phyloP scores from a whole-genome alignment of 2,113 vertebrate species.

The Prunella himalayana region DNA sequence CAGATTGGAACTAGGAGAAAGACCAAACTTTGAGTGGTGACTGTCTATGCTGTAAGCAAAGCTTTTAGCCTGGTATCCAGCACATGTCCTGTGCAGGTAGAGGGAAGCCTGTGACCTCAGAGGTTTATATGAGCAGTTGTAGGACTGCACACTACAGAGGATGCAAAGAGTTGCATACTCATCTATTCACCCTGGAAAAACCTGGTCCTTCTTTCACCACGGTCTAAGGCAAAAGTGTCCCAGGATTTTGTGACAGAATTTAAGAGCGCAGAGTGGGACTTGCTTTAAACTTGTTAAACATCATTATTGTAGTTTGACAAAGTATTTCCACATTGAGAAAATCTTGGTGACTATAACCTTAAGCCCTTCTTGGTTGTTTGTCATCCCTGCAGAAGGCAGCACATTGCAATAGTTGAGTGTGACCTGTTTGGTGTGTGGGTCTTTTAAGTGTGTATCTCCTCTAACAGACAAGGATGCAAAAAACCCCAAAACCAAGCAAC shows the following conservation, averaged over 20 bases:
- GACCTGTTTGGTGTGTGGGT: background rate
- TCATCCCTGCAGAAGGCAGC: background rate
- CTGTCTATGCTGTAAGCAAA: background rate
- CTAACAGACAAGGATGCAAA: background rate
- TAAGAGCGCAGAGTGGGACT: background rate
- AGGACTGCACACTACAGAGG: background rate
- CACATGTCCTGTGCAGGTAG: rapidly evolving
- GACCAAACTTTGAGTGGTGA: background rate
- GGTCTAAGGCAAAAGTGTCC: background rate
- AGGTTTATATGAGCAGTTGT: background rate
- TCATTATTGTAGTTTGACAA: background rate
- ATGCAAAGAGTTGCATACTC: background rate
- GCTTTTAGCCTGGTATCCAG: background rate
- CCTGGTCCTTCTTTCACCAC: background rate
- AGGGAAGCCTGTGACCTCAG: background rate
- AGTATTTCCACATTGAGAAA: background rate
- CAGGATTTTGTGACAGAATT: background rate
- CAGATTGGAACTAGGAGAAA: background rate
- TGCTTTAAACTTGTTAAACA: background rate
- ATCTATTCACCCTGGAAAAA: background rate
- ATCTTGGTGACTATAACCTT: background rate
- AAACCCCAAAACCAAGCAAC: background rate
- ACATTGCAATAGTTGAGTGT: background rate
- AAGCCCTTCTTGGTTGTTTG: background rate
- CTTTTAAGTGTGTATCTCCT: background rate